phyloP scores from a whole-genome alignment of 2,888 invertebrate genomes.

The Eilema depressum region DNA sequence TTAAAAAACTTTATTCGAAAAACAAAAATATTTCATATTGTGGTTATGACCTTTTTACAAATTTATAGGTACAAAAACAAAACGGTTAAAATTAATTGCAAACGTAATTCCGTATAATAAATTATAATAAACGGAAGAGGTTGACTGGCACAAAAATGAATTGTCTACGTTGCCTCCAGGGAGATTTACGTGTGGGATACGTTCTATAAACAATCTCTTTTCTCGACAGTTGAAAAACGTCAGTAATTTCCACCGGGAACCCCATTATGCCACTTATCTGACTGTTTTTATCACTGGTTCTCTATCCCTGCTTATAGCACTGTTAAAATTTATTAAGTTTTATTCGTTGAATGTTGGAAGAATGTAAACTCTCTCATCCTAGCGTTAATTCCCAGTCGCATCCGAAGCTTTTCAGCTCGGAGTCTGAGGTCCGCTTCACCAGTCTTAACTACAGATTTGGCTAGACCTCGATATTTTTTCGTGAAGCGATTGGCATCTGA shows the following conservation, averaged over 20 bases:
- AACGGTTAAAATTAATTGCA: constrained; percentile 27
- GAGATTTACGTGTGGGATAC: constrained; percentile 50
- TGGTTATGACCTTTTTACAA: not conserved
- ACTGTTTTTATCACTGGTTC: constrained; percentile 29
- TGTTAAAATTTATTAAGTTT: not conserved
- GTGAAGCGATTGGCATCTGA: no score
- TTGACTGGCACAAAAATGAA: constrained; percentile 35
- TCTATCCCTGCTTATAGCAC: constrained; percentile 16
- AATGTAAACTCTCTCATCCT: no score
- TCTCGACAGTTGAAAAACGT: constrained; percentile 50
- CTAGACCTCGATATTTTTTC: no score
- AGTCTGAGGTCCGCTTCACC: no score
- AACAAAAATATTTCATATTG: not conserved
- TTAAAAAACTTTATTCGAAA: constrained; percentile 25
- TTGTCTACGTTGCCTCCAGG: constrained; percentile 37
- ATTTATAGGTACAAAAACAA: constrained; percentile 22
- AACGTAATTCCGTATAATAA: constrained; percentile 35
- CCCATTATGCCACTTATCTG: constrained; percentile 51
- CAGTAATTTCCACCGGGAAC: constrained; percentile 58
- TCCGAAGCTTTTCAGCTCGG: no score
- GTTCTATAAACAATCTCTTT: constrained; percentile 54
- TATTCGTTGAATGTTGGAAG: not conserved
- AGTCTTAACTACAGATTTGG: no score
- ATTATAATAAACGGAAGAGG: constrained; percentile 21
- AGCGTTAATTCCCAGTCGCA: no score